Percentiles rank a stretch among this genome's conserved stretches.
These are phyloP conservation scores for Chelonia mydas DNA, from an alignment of 2,797 vertebrate species.

Conservation along the genomic window DNA sequence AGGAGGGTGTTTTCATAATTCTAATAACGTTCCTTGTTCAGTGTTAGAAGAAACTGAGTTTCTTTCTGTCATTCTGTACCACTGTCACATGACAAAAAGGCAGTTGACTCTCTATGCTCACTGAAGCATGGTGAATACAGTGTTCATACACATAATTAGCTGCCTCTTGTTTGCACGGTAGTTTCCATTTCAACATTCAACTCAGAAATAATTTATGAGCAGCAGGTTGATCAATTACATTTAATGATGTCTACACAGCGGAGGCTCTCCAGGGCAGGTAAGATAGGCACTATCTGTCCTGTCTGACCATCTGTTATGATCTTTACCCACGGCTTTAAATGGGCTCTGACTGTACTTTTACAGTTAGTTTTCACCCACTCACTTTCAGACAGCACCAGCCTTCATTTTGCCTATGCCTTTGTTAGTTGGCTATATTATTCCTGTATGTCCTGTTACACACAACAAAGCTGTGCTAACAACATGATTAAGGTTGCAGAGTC, in stretches of 20 bases:
- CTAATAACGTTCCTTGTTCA: neutral
- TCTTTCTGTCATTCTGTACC: neutral
- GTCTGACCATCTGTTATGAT: neutral
- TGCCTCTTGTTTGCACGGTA: neutral
- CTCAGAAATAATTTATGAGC: neutral
- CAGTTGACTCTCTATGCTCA: neutral
- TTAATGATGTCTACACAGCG: neutral
- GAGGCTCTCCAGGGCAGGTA: neutral
- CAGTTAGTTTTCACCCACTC: neutral
- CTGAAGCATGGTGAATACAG: neutral
- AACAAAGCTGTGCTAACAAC: fast-evolving
- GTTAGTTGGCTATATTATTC: neutral
- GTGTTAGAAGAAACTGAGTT: neutral
- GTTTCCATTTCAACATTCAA: neutral
- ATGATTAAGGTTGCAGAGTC: neutral
- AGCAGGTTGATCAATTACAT: neutral
- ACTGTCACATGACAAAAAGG: fast-evolving
- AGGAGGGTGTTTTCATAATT: neutral
- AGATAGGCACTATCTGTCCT: neutral
- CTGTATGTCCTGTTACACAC: neutral
- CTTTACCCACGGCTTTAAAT: neutral
- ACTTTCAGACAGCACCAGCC: neutral
- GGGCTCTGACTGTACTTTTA: neutral
- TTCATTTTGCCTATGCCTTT: neutral
- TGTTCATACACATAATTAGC: neutral